These are phyloP conservation scores for Platycnemis pennipes DNA, from an alignment of 2,888 invertebrate genomes.

Conservation along the genomic window DNA sequence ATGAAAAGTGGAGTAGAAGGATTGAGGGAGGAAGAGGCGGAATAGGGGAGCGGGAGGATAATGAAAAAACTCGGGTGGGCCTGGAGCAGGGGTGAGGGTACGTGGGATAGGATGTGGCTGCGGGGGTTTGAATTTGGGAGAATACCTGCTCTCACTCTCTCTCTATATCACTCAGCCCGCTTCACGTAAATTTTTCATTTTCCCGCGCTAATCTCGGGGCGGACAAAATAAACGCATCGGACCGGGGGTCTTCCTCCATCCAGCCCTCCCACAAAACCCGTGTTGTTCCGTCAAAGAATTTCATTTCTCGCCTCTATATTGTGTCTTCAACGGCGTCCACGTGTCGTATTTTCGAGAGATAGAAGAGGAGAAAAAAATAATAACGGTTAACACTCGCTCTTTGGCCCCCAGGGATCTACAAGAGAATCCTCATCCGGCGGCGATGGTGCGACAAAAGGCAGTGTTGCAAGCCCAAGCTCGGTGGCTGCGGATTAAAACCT, in stretches of 20 bases:
- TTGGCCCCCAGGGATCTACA: not conserved
- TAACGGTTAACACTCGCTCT: not conserved
- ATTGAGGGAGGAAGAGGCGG: not conserved
- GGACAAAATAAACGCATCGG: not conserved
- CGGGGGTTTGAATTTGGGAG: not conserved
- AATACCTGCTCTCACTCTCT: not conserved
- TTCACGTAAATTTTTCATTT: not conserved
- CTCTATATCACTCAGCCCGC: too few species aligned
- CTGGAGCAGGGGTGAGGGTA: too few species aligned
- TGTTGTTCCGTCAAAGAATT: not conserved
- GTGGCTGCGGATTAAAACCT: too few species aligned
- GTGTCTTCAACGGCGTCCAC: not conserved
- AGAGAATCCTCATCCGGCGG: too few species aligned
- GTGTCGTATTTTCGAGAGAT: not conserved
- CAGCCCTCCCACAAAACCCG: not conserved
- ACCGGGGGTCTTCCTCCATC: not conserved
- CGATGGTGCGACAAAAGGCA: too few species aligned
- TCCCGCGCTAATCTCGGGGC: not conserved
- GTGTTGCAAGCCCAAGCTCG: too few species aligned
- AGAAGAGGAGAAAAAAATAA: not conserved
- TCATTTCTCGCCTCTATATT: not conserved
- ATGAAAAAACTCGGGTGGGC: constrained; percentile 1
- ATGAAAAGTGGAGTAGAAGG: not conserved
- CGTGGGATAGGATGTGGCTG: not conserved
- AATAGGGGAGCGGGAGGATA: not conserved